Evolutionary conservation across 2,797 vertebrate genomes (phyloP), one percentile per base, ranked within the genome.

Genomic region (Threskiornis aethiopicus): DNA sequence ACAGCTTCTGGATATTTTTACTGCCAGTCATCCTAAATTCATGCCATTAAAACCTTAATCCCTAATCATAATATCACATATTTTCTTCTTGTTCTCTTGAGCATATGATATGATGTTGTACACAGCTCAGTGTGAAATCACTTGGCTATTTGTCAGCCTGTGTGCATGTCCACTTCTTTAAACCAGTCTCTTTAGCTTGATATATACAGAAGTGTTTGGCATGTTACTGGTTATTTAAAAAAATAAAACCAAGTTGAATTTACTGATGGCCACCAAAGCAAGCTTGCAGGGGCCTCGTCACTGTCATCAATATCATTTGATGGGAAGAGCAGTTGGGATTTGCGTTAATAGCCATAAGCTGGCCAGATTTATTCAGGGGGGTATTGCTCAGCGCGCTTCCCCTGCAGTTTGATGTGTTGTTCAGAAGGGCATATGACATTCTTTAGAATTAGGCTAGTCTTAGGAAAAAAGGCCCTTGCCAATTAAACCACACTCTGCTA

Each of bases 311-410:
- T 90, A 70, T 46, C 55, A 55, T 57, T 15, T 85, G 78, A 71
- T 84, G 57, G 84, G 81, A 58, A 67, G 47, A 65, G 61, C 2
- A 1, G 11, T 24, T 92, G 71, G 75, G 75, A 70, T 87, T 83
- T 94, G 75, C 69, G 75, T 37, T 94, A 92, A 91, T 87, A 87
- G 42, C 71, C 31, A 0, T 71, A 52, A 91, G 26, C 47, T 93
- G 79, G 81, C 49, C 52, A 61, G 91, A 90, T 93, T 47, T 85
- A 90, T 93, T 92, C 93, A 92, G 81, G 58, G 67, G 84, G 46
- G 67, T 47, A 9, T 83, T 88, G 86, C 86, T 94, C 55, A 66
- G 37, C 4, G 0, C 0, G 19, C 73, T 87, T 78, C 78, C 85
- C 67, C 71, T 85, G 90, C 84, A 61, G 83, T 84, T 83, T 71